Evolutionary conservation across 30 jellyfish, hydroid and myxozoan species (phyloP), one percentile per base, ranked within the genome.

Genomic region (Cassiopea xamachana): DNA sequence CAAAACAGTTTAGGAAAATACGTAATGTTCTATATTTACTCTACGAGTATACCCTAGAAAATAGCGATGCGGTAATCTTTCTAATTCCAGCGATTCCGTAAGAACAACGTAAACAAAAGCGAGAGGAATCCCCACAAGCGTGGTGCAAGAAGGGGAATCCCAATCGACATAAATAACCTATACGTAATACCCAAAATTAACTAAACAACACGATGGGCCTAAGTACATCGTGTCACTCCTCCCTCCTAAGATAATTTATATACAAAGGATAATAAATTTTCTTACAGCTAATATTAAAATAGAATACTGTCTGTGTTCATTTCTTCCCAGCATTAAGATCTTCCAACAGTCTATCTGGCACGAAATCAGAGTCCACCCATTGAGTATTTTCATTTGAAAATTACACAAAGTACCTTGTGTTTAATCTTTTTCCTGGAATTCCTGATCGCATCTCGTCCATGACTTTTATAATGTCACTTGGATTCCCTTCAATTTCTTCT

Each of bases 221-320:
- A 27, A 27, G 39, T 27, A 27, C 39, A 27, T 27, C 39, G 39
- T 27, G 39, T 27, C 39, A 27, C 39, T 7, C 77, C 89, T 80
- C 89, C 89, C 89, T 55, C 84, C 89, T 48, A 80, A 80, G 89
- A 80, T 80, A 7, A 80, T 7, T 80, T 48, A 60, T 80, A 80
- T 48, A 80, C 17, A 19, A 9, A 7, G 44, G 44, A 76, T 76
- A 76, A 0, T 76, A 8, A 12, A 76, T 76, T 76, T 12, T 12
- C 44, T 76, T 15, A 15, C 67, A 27, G 39, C 39, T 7, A 47
- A 77, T 47, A 9, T 47, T 15, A 45, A 2, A 48, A 27, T 14
- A 77, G 47, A 55, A 13, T 49, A 15, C 44, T 8, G 7, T 19
- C 9, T 16, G 89, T 80, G 46, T 19, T 48, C 46, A 13, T 46